Conservation (phyloP, 2,113 vertebrate genomes). For the Lampris megalopsis region DNA sequence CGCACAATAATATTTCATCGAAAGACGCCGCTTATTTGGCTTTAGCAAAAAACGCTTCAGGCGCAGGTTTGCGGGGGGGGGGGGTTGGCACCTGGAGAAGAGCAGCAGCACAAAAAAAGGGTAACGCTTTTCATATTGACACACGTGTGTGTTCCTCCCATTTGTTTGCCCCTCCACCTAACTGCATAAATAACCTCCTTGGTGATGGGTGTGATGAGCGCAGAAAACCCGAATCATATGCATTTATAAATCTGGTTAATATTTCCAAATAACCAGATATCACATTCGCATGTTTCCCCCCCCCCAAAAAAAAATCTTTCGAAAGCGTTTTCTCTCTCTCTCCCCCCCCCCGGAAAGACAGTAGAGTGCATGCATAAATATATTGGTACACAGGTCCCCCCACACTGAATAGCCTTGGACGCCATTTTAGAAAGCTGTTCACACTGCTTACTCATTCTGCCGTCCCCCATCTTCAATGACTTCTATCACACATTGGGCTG, state of each 20-base stretch:
- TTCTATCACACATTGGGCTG: slow-evolving; percentile 76
- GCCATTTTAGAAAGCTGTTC: slow-evolving; percentile 91
- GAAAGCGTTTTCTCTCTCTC: neutral
- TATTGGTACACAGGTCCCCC: slow-evolving; percentile 68
- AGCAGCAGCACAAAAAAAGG: no score
- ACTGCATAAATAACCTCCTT: slow-evolving; percentile 5
- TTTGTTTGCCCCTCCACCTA: neutral
- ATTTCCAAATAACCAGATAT: slow-evolving; percentile 15
- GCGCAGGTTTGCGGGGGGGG: neutral
- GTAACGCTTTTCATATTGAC: no score
- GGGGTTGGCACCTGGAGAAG: no score
- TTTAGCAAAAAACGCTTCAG: neutral
- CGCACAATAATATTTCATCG: neutral
- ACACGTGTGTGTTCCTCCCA: no score
- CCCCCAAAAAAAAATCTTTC: neutral
- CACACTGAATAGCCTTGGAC: slow-evolving; percentile 82
- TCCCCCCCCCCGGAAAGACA: slow-evolving; percentile 21
- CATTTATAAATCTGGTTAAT: neutral
- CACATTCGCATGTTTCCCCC: slow-evolving; percentile 1
- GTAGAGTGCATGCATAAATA: slow-evolving; percentile 56
- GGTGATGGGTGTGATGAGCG: slow-evolving; percentile 24
- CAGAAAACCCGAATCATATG: slow-evolving; percentile 2
- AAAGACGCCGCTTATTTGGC: slow-evolving; percentile 5
- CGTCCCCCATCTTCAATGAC: slow-evolving; percentile 81
- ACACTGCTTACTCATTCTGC: slow-evolving; percentile 85